These are phyloP conservation scores for Sclerurus mexicanus DNA, from an alignment of 2,113 vertebrate species.

Conservation along the genomic window DNA sequence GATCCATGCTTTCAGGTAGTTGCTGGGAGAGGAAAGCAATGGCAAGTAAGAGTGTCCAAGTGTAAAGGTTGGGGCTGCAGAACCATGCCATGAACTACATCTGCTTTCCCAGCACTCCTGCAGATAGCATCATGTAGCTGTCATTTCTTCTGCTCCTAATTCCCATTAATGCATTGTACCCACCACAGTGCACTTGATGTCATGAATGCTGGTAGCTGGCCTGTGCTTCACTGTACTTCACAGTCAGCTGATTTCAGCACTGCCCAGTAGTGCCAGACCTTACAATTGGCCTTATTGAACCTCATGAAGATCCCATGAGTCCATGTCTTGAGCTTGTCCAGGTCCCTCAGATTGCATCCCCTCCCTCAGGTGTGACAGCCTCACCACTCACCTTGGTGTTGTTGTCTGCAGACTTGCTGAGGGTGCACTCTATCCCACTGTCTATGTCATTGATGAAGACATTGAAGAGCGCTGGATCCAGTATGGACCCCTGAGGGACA, in stretches of 20 bases:
- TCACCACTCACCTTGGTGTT: background rate
- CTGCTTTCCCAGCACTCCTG: background rate
- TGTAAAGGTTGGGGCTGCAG: background rate
- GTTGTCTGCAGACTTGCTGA: background rate
- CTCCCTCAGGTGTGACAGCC: background rate
- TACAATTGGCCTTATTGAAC: background rate
- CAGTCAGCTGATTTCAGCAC: background rate
- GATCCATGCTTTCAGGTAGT: background rate
- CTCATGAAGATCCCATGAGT: background rate
- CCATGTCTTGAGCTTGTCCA: background rate
- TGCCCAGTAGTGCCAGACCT: background rate
- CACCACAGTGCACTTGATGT: background rate
- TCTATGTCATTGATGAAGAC: background rate
- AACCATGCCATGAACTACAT: rapidly evolving
- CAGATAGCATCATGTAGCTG: background rate
- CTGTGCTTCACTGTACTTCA: background rate
- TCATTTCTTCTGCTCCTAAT: background rate
- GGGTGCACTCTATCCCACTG: rapidly evolving
- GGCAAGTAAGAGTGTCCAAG: background rate
- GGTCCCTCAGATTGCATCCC: background rate
- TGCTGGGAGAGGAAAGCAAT: background rate
- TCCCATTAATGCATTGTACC: background rate
- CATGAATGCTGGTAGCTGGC: background rate
- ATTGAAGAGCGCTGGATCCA: background rate
- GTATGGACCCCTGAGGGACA: background rate